Conservation (phyloP, 1,140 invertebrate species). For the Phenacoccus solenopsis region DNA sequence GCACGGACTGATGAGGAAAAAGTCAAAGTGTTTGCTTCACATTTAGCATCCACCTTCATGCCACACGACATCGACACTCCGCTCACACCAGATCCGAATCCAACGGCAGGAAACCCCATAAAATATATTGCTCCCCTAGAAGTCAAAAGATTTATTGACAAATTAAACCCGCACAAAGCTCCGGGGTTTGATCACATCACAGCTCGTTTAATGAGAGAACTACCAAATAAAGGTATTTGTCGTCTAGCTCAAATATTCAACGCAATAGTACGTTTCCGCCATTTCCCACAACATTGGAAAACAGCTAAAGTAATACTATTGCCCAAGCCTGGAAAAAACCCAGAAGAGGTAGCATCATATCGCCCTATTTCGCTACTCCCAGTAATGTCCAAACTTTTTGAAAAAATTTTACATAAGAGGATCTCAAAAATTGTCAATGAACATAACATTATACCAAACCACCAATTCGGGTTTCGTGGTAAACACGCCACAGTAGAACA, state of each 20-base stretch:
- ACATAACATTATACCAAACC: constrained; percentile 27
- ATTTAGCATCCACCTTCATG: too few relatives aligned
- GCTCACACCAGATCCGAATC: too few relatives aligned
- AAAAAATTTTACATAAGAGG: neutral
- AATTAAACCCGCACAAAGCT: neutral
- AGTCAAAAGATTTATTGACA: too few relatives aligned
- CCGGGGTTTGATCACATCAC: constrained; percentile 28
- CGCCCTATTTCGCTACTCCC: constrained; percentile 31
- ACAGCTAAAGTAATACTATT: constrained; percentile 32
- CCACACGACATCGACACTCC: too few relatives aligned
- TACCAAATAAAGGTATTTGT: constrained; percentile 28
- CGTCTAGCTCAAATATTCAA: constrained; percentile 29
- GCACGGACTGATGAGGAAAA: too few relatives aligned
- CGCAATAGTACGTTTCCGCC: constrained; percentile 24
- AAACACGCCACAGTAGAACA: constrained; percentile 30
- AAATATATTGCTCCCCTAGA: too few relatives aligned
- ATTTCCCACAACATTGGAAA: constrained; percentile 32
- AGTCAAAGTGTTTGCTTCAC: too few relatives aligned
- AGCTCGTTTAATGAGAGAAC: constrained; percentile 30
- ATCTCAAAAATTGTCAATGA: too few relatives aligned
- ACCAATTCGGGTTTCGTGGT: constrained; percentile 32
- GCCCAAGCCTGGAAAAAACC: constrained; percentile 28
- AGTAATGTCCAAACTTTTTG: constrained; percentile 23
- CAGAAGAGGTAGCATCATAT: constrained; percentile 27
- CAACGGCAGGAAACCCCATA: too few relatives aligned